Percentiles rank a stretch among this genome's conserved stretches.
These are phyloP conservation scores for Eupsilia transversa DNA, from an alignment of 2,888 invertebrate species.

Conservation along the genomic window DNA sequence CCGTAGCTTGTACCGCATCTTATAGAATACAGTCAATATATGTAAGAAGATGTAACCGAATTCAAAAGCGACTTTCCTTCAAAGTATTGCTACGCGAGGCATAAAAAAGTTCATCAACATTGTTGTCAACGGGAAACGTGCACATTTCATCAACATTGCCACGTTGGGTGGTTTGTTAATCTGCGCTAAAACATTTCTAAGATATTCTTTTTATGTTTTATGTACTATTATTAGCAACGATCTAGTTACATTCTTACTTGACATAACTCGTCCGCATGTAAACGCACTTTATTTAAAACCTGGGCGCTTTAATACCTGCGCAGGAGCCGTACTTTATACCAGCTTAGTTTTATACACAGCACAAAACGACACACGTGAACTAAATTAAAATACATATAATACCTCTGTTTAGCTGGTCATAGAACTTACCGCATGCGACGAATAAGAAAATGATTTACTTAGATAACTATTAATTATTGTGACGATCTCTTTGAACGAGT, in stretches of 20 bases:
- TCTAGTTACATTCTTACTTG: neutral
- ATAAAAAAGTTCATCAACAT: too few species aligned
- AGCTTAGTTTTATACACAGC: conserved; percentile 66
- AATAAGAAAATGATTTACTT: neutral
- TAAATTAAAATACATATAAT: conserved; percentile 61
- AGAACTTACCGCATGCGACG: conserved; percentile 26
- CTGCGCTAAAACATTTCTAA: too few species aligned
- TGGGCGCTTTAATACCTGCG: conserved; percentile 63
- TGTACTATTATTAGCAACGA: neutral
- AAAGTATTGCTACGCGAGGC: neutral
- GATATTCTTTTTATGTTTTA: too few species aligned
- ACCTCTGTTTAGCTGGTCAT: conserved; percentile 41
- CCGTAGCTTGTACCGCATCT: neutral
- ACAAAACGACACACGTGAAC: conserved; percentile 42
- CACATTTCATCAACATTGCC: too few species aligned
- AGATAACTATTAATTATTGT: neutral
- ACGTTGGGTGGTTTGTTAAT: neutral
- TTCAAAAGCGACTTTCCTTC: neutral
- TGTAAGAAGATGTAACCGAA: neutral
- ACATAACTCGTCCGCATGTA: conserved; percentile 66
- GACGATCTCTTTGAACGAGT: neutral
- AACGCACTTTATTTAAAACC: conserved; percentile 65
- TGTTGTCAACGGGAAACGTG: too few species aligned
- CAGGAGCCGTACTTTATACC: conserved; percentile 66
- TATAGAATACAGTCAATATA: too few species aligned